A percentile compares a stretch with the other conserved stretches of the same genome.
phyloP scores from a whole-genome alignment of 1,140 invertebrate genomes.

The Potamilus streckersoni region DNA sequence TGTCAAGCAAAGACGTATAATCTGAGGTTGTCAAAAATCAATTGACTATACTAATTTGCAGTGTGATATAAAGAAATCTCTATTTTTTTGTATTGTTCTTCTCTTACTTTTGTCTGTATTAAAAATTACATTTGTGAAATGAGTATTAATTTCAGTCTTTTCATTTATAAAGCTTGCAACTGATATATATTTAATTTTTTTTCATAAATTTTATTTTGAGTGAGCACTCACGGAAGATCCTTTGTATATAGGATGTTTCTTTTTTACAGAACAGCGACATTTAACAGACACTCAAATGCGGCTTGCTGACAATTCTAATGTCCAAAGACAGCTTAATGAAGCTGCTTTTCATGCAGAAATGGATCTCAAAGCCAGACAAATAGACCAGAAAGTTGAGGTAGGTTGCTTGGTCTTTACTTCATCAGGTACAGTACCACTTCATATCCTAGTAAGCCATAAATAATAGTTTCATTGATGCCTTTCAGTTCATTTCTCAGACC shows the following conservation, averaged over 20 bases:
- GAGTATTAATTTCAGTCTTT: background rate
- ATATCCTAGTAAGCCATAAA: too few species aligned
- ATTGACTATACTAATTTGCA: too few species aligned
- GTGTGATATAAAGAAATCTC: too few species aligned
- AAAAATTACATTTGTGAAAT: too few species aligned
- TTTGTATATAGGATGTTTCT: background rate
- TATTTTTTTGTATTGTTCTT: background rate
- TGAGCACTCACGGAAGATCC: background rate
- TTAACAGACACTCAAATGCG: slow-evolving; percentile 60
- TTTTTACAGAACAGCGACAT: slow-evolving; percentile 50
- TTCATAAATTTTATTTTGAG: background rate
- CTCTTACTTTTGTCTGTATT: too few species aligned
- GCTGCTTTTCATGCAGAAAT: slow-evolving; percentile 59
- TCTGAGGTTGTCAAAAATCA: background rate
- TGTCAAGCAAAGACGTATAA: background rate
- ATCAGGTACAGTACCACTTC: too few species aligned
- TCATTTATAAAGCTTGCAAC: too few species aligned
- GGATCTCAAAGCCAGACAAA: slow-evolving; percentile 60
- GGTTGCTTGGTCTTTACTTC: background rate
- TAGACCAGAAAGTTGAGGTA: slow-evolving; percentile 63
- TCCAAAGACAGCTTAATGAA: slow-evolving; percentile 60
- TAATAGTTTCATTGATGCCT: too few species aligned
- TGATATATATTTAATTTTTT: background rate
- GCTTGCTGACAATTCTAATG: slow-evolving; percentile 56
- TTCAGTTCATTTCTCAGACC: too few species aligned